Conservation (phyloP, 1,140 invertebrate genomes). For the Aporrectodea caliginosa region DNA sequence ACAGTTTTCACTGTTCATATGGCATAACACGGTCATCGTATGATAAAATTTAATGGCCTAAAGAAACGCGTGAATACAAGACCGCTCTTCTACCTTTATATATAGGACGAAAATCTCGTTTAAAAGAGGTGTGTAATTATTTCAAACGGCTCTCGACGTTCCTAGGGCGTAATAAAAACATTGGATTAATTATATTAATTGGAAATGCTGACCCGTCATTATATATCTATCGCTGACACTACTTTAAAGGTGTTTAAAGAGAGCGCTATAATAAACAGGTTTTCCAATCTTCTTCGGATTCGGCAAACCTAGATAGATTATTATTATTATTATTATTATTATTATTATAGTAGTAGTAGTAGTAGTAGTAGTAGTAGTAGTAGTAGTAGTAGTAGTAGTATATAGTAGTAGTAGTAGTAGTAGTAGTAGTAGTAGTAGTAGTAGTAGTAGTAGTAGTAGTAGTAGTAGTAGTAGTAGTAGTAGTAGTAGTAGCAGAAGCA, state of each 20-base stretch:
- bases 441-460: slow-evolving; percentile 20
- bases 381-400: slow-evolving; percentile 20
- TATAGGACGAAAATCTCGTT: too few species aligned
- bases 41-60: too few species aligned
- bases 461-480: slow-evolving; percentile 20
- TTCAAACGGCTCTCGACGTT: too few species aligned
- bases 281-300: not conserved
- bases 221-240: slow-evolving; percentile 87
- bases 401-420: slow-evolving; percentile 18
- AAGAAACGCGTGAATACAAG: too few species aligned
- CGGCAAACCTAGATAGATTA: too few species aligned
- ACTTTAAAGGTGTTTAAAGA: slow-evolving; percentile 83
- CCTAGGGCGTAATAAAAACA: too few species aligned
- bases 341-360: not conserved
- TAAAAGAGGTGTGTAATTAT: too few species aligned
- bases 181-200: too few species aligned
- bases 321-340: too few species aligned
- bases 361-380: not conserved
- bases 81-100: too few species aligned
- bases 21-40: too few species aligned
- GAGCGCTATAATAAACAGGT: slow-evolving; percentile 61
- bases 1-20: too few species aligned
- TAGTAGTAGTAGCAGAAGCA: slow-evolving; percentile 12
- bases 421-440: slow-evolving; percentile 19
- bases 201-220: slow-evolving; percentile 82